Conservation (phyloP, 1,140 invertebrate genomes). For the Caenorhabditis inopinata region DNA sequence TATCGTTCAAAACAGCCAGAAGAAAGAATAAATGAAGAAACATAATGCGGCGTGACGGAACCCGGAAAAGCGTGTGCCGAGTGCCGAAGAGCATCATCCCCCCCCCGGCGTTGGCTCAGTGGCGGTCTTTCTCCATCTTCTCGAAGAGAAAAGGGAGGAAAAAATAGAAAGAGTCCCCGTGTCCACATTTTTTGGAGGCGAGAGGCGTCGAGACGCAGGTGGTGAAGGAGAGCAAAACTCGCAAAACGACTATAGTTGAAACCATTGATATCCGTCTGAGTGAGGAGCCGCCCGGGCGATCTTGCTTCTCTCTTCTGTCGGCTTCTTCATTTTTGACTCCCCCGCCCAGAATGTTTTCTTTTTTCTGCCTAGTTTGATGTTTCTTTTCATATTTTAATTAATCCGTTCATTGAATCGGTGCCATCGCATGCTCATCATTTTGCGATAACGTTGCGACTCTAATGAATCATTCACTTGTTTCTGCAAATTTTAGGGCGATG, state of each 20-base stretch:
- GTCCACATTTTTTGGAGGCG: constrained; percentile 29
- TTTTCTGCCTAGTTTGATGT: not conserved
- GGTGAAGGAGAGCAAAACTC: constrained; percentile 25
- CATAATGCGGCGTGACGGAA: not conserved
- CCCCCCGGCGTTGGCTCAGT: not conserved
- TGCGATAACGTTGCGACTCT: not conserved
- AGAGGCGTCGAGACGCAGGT: constrained; percentile 24
- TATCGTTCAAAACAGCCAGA: not conserved
- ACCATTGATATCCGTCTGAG: constrained; percentile 32
- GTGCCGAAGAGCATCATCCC: not conserved
- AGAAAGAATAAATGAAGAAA: not conserved
- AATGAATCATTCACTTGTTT: not conserved
- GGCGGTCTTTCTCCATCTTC: not conserved
- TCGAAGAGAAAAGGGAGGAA: not conserved
- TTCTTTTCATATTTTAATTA: not conserved
- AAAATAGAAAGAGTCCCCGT: constrained; percentile 27
- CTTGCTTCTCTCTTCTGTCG: not conserved
- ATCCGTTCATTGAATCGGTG: not conserved
- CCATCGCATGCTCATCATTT: not conserved
- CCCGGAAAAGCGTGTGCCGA: not conserved
- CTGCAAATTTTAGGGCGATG: not conserved
- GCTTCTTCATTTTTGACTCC: constrained; percentile 25
- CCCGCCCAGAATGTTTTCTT: not conserved
- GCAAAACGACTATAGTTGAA: constrained; percentile 34
- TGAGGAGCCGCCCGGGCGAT: constrained; percentile 29